phyloP scores from a whole-genome alignment of 2,888 invertebrate species.

The Tupiocoris notatus region DNA sequence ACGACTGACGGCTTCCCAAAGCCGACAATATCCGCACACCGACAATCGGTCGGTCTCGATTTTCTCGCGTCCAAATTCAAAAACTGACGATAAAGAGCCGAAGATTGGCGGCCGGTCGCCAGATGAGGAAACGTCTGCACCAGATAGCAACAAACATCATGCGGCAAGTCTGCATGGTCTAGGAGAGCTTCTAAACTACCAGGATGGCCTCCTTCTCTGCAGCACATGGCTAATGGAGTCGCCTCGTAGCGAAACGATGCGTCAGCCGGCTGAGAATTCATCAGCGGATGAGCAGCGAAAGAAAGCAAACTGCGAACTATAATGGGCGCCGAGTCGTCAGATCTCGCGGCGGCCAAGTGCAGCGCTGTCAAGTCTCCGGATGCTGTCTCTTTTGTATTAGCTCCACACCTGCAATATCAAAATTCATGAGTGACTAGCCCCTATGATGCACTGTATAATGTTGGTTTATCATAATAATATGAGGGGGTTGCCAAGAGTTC shows the following conservation, averaged over 20 bases:
- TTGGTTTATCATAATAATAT: too few relatives aligned
- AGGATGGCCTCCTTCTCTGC: background rate
- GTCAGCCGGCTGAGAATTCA: background rate
- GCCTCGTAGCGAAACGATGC: background rate
- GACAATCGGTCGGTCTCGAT: background rate
- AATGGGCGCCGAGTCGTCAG: background rate
- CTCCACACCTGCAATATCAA: background rate
- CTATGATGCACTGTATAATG: too few relatives aligned
- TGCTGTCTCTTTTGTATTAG: background rate
- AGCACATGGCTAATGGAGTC: background rate
- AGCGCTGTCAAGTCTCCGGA: slow-evolving; percentile 2
- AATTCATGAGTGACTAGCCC: background rate
- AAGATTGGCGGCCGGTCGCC: background rate
- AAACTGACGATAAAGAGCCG: background rate
- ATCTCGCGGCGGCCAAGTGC: slow-evolving; percentile 1
- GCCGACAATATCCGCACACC: background rate
- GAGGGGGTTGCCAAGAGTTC: too few relatives aligned
- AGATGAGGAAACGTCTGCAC: background rate
- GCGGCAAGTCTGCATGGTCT: background rate
- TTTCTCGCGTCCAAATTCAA: background rate
- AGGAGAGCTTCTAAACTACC: background rate
- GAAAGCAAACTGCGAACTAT: slow-evolving; percentile 2
- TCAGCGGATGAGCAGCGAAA: slow-evolving; percentile 4
- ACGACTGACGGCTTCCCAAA: background rate
- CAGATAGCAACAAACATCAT: background rate